Base-by-base conservation (phyloP, 2,888 invertebrate genomes). In the Lasioglossum lativentre region DNA sequence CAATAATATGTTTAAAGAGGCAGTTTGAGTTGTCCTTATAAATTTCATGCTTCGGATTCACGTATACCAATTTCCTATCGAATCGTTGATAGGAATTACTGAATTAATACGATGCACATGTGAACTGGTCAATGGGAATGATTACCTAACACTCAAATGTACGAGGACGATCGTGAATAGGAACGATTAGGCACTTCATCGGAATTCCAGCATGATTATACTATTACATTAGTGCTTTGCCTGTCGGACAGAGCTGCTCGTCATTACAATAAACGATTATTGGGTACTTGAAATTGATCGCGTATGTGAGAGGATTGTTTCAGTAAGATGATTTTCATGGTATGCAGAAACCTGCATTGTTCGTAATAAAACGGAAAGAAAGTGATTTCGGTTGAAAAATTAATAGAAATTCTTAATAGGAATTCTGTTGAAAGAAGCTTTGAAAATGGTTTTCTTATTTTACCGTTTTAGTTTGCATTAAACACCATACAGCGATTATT, bases 151-250 rank as follows among this genome's bases (percentile, higher is more conserved):
- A 66, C 56, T 66, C 45, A 73, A 76, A 81, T 68, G 63, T 74
- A 68, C 45, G 38, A 66, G 23, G 38, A 34, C 40, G 38, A 75
- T 80, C 66, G 52, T 52, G 19, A 73, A 80, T 81, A 47, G 30
- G n/a, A 68, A 52, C 38, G 72, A 76, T 76, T 80, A 73, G 66
- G 71, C 71, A 42, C 75, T 74, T 68, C 38, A 47, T 45, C 12
- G 76, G 63, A 76, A 77, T 77, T 77, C 74, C 68, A 23, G 42
- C 34, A 38, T 68, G 68, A 83, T 81, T 83, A 70, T 47, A 38
- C 77, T 45, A 59, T 80, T 71, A 59, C 75, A 47, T 76, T 27
- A 12, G 27, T 23, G 40, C 14, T 34, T 14, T 52, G 30, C 14
- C 27, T 27, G 52, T 76, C 40, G 34, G 45, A 73, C 68, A 56